Percentiles rank a stretch among this genome's conserved stretches.
Conservation (phyloP, 2,888 invertebrate species). For the Griposia aprilina region DNA sequence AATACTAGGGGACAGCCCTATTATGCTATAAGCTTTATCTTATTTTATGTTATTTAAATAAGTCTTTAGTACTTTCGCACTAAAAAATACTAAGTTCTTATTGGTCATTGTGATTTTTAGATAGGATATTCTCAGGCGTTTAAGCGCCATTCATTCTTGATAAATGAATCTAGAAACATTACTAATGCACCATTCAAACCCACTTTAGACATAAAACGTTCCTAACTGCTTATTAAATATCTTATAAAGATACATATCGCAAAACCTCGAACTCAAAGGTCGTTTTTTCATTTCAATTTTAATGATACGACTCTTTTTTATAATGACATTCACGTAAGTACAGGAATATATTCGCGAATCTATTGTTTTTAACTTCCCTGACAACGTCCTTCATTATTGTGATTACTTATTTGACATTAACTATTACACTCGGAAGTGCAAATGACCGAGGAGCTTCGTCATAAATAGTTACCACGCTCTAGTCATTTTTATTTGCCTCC, state of each 20-base stretch:
- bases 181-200: constrained; percentile 2
- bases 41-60: too few species aligned
- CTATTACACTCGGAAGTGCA: constrained; percentile 21
- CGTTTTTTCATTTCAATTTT: constrained; percentile 43
- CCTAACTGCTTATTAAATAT: constrained; percentile 30
- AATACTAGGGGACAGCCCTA: too few species aligned
- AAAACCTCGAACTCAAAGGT: constrained; percentile 46
- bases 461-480: background rate
- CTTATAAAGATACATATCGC: constrained; percentile 32
- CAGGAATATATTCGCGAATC: constrained; percentile 29
- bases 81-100: too few species aligned
- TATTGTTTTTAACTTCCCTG: constrained; percentile 58
- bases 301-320: constrained; percentile 31
- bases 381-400: constrained; percentile 28
- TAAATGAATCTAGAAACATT: constrained; percentile 19
- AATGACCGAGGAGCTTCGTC: background rate
- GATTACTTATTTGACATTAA: constrained; percentile 1
- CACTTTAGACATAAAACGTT: constrained; percentile 20
- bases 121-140: background rate
- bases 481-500: background rate
- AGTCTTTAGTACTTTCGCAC: too few species aligned
- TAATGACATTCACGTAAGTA: constrained; percentile 21
- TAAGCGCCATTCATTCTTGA: background rate
- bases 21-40: too few species aligned
- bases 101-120: background rate